phyloP scores from a whole-genome alignment of 1,140 invertebrate species.

The Psix sp. region DNA sequence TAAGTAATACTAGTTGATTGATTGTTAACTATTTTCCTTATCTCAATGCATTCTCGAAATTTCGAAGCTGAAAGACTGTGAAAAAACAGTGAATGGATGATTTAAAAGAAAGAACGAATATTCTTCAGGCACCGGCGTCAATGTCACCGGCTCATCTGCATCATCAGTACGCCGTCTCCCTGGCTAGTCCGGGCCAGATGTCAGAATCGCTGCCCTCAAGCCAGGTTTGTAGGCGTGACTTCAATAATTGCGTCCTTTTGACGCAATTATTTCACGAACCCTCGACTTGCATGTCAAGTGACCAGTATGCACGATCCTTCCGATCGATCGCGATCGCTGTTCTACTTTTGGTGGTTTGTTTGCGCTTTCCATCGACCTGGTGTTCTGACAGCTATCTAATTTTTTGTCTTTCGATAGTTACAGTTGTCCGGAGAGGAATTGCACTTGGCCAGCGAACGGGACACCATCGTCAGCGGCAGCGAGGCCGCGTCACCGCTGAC shows the following conservation, averaged over 20 bases:
- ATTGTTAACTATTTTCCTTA: no score
- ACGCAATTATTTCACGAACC: constrained; percentile 25
- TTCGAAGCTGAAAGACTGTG: neutral
- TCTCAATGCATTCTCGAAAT: no score
- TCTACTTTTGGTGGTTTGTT: neutral
- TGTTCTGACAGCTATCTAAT: no score
- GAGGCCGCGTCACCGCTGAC: constrained; percentile 90
- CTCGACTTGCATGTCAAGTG: constrained; percentile 17
- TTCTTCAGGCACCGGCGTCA: constrained; percentile 88
- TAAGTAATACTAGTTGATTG: no score
- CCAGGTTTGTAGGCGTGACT: constrained; percentile 81
- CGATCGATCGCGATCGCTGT: constrained; percentile 7
- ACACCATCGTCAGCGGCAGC: constrained; percentile 80
- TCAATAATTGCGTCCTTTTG: constrained; percentile 19
- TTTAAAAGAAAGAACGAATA: constrained; percentile 45
- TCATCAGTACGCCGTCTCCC: constrained; percentile 85
- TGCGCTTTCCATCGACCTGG: neutral
- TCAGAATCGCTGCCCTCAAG: constrained; percentile 87
- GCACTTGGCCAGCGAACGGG: constrained; percentile 80
- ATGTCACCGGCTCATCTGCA: constrained; percentile 92
- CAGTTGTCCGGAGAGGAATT: constrained; percentile 85
- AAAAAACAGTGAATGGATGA: constrained; percentile 6
- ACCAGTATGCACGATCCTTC: constrained; percentile 18
- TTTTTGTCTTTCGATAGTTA: constrained; percentile 75
- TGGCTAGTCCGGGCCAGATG: constrained; percentile 81